These are phyloP conservation scores for Archilochus colubris DNA, from an alignment of 2,113 vertebrate genomes.

Conservation along the genomic window DNA sequence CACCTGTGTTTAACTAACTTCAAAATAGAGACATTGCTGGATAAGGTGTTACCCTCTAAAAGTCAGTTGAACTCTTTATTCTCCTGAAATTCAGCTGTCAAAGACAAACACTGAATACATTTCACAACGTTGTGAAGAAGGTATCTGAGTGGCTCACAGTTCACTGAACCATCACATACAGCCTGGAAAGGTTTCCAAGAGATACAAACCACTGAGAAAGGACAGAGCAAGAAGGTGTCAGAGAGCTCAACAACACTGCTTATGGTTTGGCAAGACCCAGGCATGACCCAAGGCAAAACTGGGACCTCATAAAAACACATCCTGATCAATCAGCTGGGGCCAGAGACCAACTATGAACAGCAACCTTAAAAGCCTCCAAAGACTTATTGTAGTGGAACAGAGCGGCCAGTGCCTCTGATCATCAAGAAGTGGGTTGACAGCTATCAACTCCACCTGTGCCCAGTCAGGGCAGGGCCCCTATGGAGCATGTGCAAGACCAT, in stretches of 20 bases:
- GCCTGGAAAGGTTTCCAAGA: background rate
- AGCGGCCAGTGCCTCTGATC: no score
- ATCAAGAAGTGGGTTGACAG: no score
- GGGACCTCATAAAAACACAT: accelerated
- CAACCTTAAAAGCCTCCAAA: background rate
- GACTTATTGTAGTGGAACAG: no score
- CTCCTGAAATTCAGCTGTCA: background rate
- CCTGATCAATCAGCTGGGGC: background rate
- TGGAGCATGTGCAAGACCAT: no score
- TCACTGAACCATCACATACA: background rate
- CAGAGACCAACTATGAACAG: background rate
- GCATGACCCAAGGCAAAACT: background rate
- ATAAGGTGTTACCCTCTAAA: background rate
- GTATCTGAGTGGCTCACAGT: slow-evolving; percentile 5
- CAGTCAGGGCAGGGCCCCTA: no score
- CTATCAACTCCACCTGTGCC: no score
- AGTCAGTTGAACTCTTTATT: background rate
- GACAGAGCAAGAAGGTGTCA: background rate
- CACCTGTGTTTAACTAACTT: background rate
- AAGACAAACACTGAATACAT: background rate
- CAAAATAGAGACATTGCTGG: background rate
- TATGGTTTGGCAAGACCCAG: background rate
- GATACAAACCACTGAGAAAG: background rate
- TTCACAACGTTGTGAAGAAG: background rate
- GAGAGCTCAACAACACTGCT: background rate